Base-by-base conservation (phyloP, 2,888 invertebrate genomes). In the Netelia virgata region DNA sequence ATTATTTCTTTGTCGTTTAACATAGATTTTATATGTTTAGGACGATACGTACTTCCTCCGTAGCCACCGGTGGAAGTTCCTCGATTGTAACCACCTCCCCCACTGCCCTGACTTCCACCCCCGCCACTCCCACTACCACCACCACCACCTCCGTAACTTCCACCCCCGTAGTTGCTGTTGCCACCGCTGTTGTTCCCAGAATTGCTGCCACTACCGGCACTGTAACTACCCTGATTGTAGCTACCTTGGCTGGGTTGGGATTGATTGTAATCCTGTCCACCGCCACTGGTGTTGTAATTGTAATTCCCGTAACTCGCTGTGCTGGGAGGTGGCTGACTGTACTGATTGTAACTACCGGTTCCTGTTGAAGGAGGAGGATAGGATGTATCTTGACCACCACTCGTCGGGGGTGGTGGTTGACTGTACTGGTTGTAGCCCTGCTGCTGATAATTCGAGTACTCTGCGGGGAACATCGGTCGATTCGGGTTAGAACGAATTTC, bases 121-220 rank as follows among this genome's bases (percentile, higher is more conserved):
- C 90, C 86, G 18, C 88, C 84, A 16, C 88, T 82, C 5, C 89
- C 86, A 11, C 86, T 79, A 18, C 88, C 86, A 8, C 89, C 88
- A 11, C 86, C 81, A 18, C 88, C 86, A 8, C 89, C 88, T 41
- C 87, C 80, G 64, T 89, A 88, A 61, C 94, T 88, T 61, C 94
- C 93, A 80, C 94, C 90, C 85, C 94, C 92, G 92, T 95, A 90
- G 76, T 95, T 88, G 94, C 95, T 94, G 70, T 95, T 94, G 28
- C 83, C 77, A 11, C 84, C 79, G 72, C 91, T 95, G 84, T 91
- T 92, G 47, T 95, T 91, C 91, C 92, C 92, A 68, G 95, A 94
- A 93, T 94, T 88, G 43, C 89, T 87, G 92, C 94, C 88, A 18
- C 88, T 84, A 10, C 61, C 59, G 14, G 77, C 70, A 3, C 91